These are phyloP conservation scores for Neoscelio sp. DNA, from an alignment of 2,888 invertebrate species.

Conservation along the genomic window DNA sequence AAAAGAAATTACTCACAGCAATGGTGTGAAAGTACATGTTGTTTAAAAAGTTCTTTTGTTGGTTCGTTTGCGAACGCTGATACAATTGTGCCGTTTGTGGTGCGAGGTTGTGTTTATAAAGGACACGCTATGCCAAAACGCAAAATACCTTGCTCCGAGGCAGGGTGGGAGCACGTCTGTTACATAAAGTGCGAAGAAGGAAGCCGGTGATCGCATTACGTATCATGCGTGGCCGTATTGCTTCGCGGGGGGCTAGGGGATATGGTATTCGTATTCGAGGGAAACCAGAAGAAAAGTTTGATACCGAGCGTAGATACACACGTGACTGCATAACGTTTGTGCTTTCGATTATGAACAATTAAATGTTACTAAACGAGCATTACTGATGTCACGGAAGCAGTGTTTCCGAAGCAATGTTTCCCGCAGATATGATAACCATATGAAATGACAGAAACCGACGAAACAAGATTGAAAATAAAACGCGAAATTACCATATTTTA, in stretches of 20 bases:
- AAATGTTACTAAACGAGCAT: slow-evolving; percentile 13
- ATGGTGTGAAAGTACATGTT: slow-evolving; percentile 78
- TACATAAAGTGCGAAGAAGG: slow-evolving; percentile 78
- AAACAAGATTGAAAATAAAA: no score
- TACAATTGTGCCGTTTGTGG: slow-evolving; percentile 78
- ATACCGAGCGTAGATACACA: slow-evolving; percentile 39
- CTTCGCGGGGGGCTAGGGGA: slow-evolving; percentile 40
- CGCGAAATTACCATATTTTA: no score
- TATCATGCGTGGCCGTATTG: slow-evolving; percentile 53
- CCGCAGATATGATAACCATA: no score
- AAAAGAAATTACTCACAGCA: slow-evolving; percentile 76
- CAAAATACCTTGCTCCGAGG: slow-evolving; percentile 72
- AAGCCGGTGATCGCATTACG: slow-evolving; percentile 76
- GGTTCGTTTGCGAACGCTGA: slow-evolving; percentile 74
- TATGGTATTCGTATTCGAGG: slow-evolving; percentile 55
- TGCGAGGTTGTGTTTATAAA: slow-evolving; percentile 81
- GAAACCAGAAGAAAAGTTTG: slow-evolving; percentile 63
- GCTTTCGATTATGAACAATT: slow-evolving; percentile 48
- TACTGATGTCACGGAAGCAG: slow-evolving; percentile 6
- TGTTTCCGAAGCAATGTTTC: slow-evolving; percentile 4
- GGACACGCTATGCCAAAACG: slow-evolving; percentile 79
- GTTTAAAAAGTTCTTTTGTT: slow-evolving; percentile 56
- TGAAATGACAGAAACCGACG: no score
- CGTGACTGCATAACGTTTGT: slow-evolving; percentile 41
- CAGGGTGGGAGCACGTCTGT: slow-evolving; percentile 73